These are phyloP conservation scores for Horisme vitalbata DNA, from an alignment of 2,888 invertebrate genomes.

Conservation along the genomic window DNA sequence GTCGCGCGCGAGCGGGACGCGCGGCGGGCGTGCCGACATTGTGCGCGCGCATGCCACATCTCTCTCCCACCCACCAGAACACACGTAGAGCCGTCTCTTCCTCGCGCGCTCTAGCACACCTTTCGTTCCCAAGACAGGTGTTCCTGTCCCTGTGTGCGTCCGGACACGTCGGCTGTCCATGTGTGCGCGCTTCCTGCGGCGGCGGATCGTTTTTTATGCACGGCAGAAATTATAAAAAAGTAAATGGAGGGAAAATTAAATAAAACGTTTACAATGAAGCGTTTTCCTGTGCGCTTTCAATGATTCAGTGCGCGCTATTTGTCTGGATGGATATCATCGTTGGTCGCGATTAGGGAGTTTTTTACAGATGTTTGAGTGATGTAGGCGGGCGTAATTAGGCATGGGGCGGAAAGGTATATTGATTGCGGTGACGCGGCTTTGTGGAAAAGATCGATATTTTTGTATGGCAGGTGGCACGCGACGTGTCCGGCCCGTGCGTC, in stretches of 20 bases:
- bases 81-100: constrained; percentile 56
- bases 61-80: constrained; percentile 52
- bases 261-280: constrained; percentile 82
- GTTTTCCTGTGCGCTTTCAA: constrained; percentile 81
- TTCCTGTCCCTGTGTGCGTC: constrained; percentile 75
- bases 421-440: constrained; percentile 82
- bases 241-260: constrained; percentile 83
- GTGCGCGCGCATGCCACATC: constrained; percentile 74
- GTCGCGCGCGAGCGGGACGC: constrained; percentile 74
- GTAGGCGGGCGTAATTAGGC: constrained; percentile 81
- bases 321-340: constrained; percentile 65
- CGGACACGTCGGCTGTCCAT: constrained; percentile 53
- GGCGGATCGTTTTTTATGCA: constrained; percentile 81
- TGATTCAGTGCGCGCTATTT: constrained; percentile 78
- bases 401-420: constrained; percentile 81
- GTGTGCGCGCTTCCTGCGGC: constrained; percentile 80
- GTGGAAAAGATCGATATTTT: constrained; percentile 80
- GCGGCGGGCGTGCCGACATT: constrained; percentile 75
- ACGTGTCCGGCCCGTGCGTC: constrained; percentile 74
- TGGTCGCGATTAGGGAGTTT: constrained; percentile 65
- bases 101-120: constrained; percentile 74
- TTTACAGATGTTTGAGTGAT: constrained; percentile 77
- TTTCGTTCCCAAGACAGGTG: constrained; percentile 82
- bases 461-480: constrained; percentile 80
- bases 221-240: constrained; percentile 81